phyloP scores from a whole-genome alignment of 1,140 invertebrate genomes.

The Mamestra configurata region DNA sequence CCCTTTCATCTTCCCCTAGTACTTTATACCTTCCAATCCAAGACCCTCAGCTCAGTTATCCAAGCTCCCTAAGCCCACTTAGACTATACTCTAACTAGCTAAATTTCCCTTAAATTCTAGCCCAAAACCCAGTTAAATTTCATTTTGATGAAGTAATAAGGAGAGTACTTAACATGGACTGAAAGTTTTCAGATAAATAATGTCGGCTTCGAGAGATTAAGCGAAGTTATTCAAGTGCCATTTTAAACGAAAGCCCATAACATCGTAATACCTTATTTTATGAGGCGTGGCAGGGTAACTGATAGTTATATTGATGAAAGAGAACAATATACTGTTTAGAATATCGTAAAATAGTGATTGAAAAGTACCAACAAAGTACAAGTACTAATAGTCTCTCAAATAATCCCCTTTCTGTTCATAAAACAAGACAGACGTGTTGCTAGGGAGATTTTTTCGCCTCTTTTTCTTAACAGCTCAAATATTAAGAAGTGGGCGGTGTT shows the following conservation, averaged over 20 bases:
- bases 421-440: too few relatives aligned
- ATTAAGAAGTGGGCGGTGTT: too few relatives aligned
- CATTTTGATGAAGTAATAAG: slow-evolving; percentile 45
- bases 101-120: background rate
- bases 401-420: too few relatives aligned
- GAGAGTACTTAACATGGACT: slow-evolving; percentile 39
- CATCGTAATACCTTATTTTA: slow-evolving; percentile 25
- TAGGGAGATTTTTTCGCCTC: too few relatives aligned
- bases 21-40: too few relatives aligned
- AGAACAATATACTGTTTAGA: background rate
- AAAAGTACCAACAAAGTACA: too few relatives aligned
- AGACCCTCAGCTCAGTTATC: background rate
- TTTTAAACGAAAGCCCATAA: slow-evolving; percentile 27
- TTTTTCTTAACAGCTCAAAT: too few relatives aligned
- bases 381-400: too few relatives aligned
- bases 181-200: slow-evolving; percentile 50
- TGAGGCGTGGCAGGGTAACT: background rate
- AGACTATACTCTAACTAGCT: background rate
- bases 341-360: background rate
- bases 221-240: slow-evolving; percentile 9
- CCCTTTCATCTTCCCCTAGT: background rate
- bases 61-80: background rate
- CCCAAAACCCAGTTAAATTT: slow-evolving; percentile 35
- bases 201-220: slow-evolving; percentile 12
- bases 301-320: background rate